Evolutionary conservation across 2,797 vertebrate species (phyloP).

Genomic region (Hoplostethus mediterraneus): DNA sequence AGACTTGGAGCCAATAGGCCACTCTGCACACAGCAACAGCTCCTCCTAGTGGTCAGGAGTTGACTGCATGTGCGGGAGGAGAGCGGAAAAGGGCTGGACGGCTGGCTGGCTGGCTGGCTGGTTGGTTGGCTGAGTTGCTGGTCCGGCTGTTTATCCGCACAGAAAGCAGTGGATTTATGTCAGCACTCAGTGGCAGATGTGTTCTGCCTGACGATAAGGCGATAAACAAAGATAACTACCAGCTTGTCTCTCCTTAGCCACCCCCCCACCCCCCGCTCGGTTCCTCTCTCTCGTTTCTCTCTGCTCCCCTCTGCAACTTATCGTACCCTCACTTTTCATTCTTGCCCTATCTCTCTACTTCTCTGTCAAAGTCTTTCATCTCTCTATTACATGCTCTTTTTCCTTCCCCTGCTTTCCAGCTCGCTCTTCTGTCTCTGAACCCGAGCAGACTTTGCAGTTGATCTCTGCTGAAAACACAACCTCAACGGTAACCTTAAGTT

Average conservation of each 20-base stretch:
- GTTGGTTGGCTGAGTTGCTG: conserved; percentile 38
- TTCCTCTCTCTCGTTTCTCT: neutral
- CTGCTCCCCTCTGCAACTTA: conserved; percentile 20
- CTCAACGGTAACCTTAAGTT: conserved; percentile 49
- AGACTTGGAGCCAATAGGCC: conserved; percentile 47
- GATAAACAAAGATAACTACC: conserved; percentile 9
- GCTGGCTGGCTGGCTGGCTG: neutral
- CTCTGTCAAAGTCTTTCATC: conserved; percentile 52
- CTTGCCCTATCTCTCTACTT: conserved; percentile 34
- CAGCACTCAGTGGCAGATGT: conserved; percentile 36
- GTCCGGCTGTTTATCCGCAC: conserved; percentile 51
- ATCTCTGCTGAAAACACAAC: conserved; percentile 70
- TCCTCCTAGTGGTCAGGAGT: conserved; percentile 79
- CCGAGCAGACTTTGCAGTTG: conserved; percentile 62
- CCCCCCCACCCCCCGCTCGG: too few relatives aligned
- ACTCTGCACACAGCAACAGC: conserved; percentile 80
- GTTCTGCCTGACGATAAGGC: neutral
- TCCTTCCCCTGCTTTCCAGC: conserved; percentile 44
- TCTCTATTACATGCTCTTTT: conserved; percentile 31
- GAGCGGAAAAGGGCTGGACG: conserved; percentile 26
- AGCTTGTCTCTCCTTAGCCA: neutral
- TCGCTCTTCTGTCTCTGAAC: conserved; percentile 50
- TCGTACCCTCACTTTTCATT: conserved; percentile 54
- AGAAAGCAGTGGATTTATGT: conserved; percentile 54
- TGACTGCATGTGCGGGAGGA: conserved; percentile 12